Percentiles rank a stretch among this genome's conserved stretches.
These are phyloP conservation scores for Heliothis peltigera DNA, from an alignment of 2,888 invertebrate species.

Conservation along the genomic window DNA sequence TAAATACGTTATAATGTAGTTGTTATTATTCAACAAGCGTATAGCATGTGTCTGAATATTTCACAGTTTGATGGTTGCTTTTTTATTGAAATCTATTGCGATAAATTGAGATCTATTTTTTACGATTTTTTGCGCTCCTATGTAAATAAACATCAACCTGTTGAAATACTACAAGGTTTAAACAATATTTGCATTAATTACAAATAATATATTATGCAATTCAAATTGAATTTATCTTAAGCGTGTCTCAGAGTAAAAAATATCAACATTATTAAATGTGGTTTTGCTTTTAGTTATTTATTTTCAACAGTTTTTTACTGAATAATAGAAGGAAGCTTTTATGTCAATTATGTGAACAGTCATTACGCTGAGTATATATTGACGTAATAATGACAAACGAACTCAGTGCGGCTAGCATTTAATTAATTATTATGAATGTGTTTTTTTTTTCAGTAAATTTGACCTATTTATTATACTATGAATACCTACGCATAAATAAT, in stretches of 20 bases:
- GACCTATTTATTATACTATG: not conserved
- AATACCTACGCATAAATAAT: not conserved
- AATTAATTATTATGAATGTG: slow-evolving; percentile 3
- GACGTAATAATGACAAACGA: not conserved
- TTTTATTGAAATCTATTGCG: too few species aligned
- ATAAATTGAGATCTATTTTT: not conserved
- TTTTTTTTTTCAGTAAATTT: slow-evolving; percentile 1
- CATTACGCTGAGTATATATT: slow-evolving; percentile 16
- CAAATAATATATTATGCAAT: slow-evolving; percentile 2
- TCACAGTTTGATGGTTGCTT: too few species aligned
- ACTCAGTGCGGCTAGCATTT: not conserved
- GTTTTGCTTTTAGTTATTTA: slow-evolving; percentile 11
- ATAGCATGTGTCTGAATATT: too few species aligned
- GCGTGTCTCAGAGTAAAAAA: not conserved
- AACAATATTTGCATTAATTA: not conserved
- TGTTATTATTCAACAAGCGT: too few species aligned
- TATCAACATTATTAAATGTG: slow-evolving; percentile 1
- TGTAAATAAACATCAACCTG: not conserved
- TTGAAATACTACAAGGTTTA: slow-evolving; percentile 2
- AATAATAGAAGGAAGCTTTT: slow-evolving; percentile 38
- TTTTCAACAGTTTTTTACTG: slow-evolving; percentile 14
- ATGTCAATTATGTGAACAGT: slow-evolving; percentile 35
- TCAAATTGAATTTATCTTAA: not conserved
- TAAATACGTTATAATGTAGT: too few species aligned
- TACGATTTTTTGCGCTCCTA: not conserved